These are phyloP conservation scores for Platycercus adscitus DNA, from an alignment of 2,113 vertebrate genomes.

Conservation along the genomic window DNA sequence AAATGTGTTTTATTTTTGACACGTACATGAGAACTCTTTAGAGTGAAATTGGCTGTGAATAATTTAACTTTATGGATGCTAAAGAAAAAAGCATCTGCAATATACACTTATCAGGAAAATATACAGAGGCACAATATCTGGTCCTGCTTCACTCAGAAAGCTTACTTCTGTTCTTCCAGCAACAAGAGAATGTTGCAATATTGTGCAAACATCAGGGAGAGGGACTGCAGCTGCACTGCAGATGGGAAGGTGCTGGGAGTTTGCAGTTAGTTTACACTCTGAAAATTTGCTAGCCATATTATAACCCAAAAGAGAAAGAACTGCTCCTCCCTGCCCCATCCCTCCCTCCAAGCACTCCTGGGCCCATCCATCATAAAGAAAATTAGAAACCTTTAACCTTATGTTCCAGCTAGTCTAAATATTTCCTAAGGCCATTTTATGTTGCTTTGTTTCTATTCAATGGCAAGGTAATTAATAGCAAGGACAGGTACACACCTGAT, in stretches of 20 bases:
- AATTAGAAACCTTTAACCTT: constrained; percentile 33
- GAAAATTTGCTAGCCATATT: not conserved
- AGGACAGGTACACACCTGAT: constrained; percentile 5
- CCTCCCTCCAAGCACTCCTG: not conserved
- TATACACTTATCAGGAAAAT: not conserved
- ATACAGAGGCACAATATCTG: not conserved
- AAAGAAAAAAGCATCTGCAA: not conserved
- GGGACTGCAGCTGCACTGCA: not conserved
- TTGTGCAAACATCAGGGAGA: not conserved
- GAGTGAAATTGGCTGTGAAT: constrained; percentile 15
- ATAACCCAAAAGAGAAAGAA: not conserved
- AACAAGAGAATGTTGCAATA: not conserved
- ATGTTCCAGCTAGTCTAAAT: constrained; percentile 10
- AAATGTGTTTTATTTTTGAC: constrained; percentile 1
- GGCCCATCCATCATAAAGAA: not conserved
- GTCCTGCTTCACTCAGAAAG: not conserved
- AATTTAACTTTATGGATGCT: not conserved
- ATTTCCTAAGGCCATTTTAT: constrained; percentile 33
- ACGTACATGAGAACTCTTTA: not conserved
- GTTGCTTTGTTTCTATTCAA: not conserved
- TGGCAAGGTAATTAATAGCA: constrained; percentile 36
- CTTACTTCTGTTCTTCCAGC: not conserved
- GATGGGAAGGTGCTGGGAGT: not conserved
- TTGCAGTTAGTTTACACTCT: not conserved
- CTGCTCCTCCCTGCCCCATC: not conserved